Evolutionary conservation across 2,888 invertebrate genomes (phyloP).

Genomic region (Cinara cedri): DNA sequence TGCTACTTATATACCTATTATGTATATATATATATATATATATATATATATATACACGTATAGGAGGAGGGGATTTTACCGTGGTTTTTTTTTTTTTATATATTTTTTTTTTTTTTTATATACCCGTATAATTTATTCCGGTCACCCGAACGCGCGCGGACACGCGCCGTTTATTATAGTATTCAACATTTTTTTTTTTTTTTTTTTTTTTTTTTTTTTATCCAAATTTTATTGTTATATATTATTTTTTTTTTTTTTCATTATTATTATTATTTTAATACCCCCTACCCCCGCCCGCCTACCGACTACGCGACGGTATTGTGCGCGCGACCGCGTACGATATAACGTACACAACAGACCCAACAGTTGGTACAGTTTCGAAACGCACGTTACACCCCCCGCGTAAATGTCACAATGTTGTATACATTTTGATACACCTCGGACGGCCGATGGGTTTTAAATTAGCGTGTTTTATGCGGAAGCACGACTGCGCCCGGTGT

Average conservation of each 20-base stretch:
- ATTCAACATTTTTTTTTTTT: conserved; percentile 28
- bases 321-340: background rate
- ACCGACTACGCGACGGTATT: too few species aligned
- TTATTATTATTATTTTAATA: background rate
- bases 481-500: conserved; percentile 42
- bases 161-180: conserved; percentile 49
- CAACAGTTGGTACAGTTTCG: conserved; percentile 27
- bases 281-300: too few species aligned
- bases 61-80: background rate
- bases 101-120: background rate
- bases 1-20: conserved; percentile 25
- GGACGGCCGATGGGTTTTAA: conserved; percentile 54
- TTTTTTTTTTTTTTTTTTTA: conserved; percentile 13
- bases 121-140: conserved; percentile 39
- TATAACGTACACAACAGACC: background rate
- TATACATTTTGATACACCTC: conserved; percentile 51
- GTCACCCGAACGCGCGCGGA: conserved; percentile 11
- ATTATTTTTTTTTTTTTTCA: background rate
- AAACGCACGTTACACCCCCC: too few species aligned
- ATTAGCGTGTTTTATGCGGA: conserved; percentile 53
- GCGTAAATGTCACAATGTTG: too few species aligned
- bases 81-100: too few species aligned
- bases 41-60: background rate
- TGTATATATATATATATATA: background rate
- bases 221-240: background rate